Percentiles rank a stretch among this genome's conserved stretches.
phyloP scores from a whole-genome alignment of 2,113 vertebrate species.

The Corythoichthys intestinalis region DNA sequence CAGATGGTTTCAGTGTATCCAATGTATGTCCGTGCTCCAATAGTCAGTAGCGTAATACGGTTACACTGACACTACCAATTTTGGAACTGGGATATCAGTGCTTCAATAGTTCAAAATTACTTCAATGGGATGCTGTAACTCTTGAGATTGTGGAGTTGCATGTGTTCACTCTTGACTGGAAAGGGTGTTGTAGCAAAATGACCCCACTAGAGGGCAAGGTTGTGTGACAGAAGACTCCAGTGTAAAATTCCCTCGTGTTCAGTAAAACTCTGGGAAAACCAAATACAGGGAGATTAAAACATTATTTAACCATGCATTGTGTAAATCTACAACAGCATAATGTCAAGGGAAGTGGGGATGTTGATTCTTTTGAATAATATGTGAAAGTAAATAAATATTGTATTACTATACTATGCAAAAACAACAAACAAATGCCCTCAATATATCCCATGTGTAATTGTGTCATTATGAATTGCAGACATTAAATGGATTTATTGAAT shows the following conservation, averaged over 20 bases:
- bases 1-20: background rate
- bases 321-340: background rate
- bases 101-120: slow-evolving; percentile 3
- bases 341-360: background rate
- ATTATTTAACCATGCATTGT: slow-evolving; percentile 8
- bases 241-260: slow-evolving; percentile 50
- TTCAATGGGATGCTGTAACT: slow-evolving; percentile 45
- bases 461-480: slow-evolving; percentile 19
- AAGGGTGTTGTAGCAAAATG: slow-evolving; percentile 42
- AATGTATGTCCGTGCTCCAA: slow-evolving; percentile 42
- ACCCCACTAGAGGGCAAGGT: slow-evolving; percentile 47
- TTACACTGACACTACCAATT: slow-evolving; percentile 53
- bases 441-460: slow-evolving; percentile 28
- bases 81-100: slow-evolving; percentile 31
- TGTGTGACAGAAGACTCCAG: slow-evolving; percentile 64
- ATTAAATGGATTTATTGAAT: slow-evolving; percentile 14
- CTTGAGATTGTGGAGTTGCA: slow-evolving; percentile 66
- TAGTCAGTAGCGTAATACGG: slow-evolving; percentile 47
- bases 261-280: slow-evolving; percentile 33
- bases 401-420: slow-evolving; percentile 30
- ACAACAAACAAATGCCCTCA: slow-evolving; percentile 39
- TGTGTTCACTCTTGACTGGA: slow-evolving; percentile 62
- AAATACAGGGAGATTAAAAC: slow-evolving; percentile 4
- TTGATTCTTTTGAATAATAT: slow-evolving; percentile 25
- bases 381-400: slow-evolving; percentile 49